Conservation (phyloP, 2,888 invertebrate species). For the Sycophila texana region DNA sequence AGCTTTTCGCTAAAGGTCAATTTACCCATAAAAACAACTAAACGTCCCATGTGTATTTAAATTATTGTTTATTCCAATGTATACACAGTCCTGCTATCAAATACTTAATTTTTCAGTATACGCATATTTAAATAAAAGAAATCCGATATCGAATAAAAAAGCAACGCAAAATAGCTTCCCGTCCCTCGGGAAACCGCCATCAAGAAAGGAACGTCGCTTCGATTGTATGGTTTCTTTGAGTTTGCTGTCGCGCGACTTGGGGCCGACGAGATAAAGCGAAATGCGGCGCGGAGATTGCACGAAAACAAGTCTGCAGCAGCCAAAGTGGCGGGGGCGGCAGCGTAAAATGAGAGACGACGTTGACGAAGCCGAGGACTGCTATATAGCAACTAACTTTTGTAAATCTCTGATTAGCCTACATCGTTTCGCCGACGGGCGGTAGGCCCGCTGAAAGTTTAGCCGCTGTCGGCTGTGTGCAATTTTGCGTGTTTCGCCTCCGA, state of each 20-base stretch:
- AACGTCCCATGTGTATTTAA: too few species aligned
- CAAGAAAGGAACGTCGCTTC: too few species aligned
- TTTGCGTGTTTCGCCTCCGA: constrained; percentile 36
- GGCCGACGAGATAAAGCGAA: background rate
- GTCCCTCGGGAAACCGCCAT: too few species aligned
- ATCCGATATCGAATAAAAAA: too few species aligned
- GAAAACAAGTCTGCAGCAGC: background rate
- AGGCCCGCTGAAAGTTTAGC: constrained; percentile 25
- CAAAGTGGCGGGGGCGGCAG: background rate
- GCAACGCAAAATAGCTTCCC: too few species aligned
- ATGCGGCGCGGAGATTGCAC: background rate
- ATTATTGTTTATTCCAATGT: too few species aligned
- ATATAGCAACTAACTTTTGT: constrained; percentile 31
- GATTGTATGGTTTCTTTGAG: background rate
- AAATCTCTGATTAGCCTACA: constrained; percentile 70
- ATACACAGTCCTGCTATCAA: too few species aligned
- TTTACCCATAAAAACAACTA: too few species aligned
- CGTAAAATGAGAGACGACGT: background rate
- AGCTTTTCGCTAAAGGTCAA: too few species aligned
- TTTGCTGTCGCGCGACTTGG: background rate
- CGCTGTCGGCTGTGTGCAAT: constrained; percentile 40
- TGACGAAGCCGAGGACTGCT: constrained; percentile 4
- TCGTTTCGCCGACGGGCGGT: constrained; percentile 55
- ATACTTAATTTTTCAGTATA: too few species aligned
- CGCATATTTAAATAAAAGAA: too few species aligned